Evolutionary conservation across 2,113 vertebrate species (phyloP).

Genomic region (Zootoca vivipara): DNA sequence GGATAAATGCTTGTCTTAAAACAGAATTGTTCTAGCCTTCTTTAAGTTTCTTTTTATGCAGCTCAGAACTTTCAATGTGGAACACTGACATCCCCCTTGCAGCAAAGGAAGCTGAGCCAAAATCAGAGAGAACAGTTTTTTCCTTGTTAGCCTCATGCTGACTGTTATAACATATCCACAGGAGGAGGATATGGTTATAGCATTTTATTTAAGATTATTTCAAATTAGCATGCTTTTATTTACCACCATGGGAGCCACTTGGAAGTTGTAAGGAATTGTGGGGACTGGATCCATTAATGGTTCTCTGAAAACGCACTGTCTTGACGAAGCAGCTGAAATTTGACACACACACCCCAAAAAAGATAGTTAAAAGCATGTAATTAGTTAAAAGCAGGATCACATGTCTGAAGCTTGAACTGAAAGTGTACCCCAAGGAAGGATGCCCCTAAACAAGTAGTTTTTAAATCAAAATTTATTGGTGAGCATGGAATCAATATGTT

Average conservation of each 20-base stretch:
- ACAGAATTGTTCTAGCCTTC: conserved; percentile 40
- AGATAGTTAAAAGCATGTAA: neutral
- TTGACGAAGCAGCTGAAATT: neutral
- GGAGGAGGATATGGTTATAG: conserved; percentile 65
- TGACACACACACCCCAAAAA: neutral
- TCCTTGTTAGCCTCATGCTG: conserved; percentile 63
- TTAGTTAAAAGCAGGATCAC: neutral
- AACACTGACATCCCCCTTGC: conserved; percentile 40
- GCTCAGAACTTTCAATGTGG: conserved; percentile 17
- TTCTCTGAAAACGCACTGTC: neutral
- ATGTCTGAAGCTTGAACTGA: neutral
- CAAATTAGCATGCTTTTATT: conserved; percentile 68
- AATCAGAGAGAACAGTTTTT: conserved; percentile 54
- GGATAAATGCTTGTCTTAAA: conserved; percentile 42
- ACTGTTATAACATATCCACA: conserved; percentile 63
- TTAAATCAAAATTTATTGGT: neutral
- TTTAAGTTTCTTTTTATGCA: conserved; percentile 46
- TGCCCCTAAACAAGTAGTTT: neutral
- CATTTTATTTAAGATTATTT: conserved; percentile 63
- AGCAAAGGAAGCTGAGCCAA: conserved; percentile 37
- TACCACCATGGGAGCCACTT: conserved; percentile 39
- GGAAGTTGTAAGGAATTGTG: neutral
- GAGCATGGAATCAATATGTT: neutral
- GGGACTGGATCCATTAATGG: neutral
- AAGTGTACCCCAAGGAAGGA: neutral